Percentiles rank a stretch among this genome's conserved stretches.
These are phyloP conservation scores for Gallinago jamesoni DNA, from an alignment of 2,113 vertebrate genomes.

Conservation along the genomic window DNA sequence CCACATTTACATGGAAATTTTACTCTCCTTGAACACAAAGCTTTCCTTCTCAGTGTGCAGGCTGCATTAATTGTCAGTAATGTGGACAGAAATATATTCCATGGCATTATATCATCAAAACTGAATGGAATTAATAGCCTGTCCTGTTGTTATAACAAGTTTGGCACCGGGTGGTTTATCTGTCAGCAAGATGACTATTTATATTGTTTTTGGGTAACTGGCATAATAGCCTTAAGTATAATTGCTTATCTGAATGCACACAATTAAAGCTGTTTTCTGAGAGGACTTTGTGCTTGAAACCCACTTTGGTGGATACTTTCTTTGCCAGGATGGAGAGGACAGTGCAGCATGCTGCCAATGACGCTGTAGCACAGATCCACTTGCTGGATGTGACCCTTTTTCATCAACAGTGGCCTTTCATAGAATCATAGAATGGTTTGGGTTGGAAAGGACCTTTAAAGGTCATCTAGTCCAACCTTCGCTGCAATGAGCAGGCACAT, in stretches of 20 bases:
- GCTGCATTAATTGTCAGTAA: slow-evolving; percentile 58
- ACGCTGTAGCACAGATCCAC: fast-evolving
- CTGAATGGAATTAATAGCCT: slow-evolving; percentile 51
- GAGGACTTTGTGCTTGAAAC: background rate
- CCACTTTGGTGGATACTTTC: background rate
- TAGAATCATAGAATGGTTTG: background rate
- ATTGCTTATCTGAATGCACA: slow-evolving; percentile 43
- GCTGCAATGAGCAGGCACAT: background rate
- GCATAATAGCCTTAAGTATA: slow-evolving; percentile 23
- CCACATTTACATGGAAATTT: slow-evolving; percentile 70
- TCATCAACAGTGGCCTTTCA: background rate
- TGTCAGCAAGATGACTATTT: slow-evolving; percentile 34
- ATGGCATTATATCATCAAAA: slow-evolving; percentile 45
- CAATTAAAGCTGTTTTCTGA: slow-evolving; percentile 44
- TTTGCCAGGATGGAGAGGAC: background rate
- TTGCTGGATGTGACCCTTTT: background rate
- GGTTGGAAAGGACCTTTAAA: background rate
- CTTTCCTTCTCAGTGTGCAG: slow-evolving; percentile 46
- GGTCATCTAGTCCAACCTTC: background rate
- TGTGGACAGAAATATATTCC: slow-evolving; percentile 55
- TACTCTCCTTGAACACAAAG: slow-evolving; percentile 50
- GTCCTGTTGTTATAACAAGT: slow-evolving; percentile 36
- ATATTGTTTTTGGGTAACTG: slow-evolving; percentile 25
- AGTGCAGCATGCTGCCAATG: background rate
- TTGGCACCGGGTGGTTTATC: slow-evolving; percentile 51